A percentile compares a stretch with the other conserved stretches of the same genome.
These are phyloP conservation scores for Agrochola lota DNA, from an alignment of 2,888 invertebrate species.

Conservation along the genomic window DNA sequence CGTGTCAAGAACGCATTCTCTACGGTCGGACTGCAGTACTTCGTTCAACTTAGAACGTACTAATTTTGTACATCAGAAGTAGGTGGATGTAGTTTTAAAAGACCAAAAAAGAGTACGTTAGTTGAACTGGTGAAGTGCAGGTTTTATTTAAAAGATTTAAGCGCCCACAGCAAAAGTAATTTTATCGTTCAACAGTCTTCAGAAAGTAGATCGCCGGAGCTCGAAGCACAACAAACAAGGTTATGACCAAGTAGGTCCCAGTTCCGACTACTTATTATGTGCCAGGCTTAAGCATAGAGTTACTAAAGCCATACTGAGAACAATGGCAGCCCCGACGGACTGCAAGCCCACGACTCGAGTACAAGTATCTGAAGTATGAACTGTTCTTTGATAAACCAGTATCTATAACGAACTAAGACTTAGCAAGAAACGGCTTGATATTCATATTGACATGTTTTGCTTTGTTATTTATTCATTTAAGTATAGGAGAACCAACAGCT, in stretches of 20 bases:
- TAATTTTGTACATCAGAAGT: not conserved
- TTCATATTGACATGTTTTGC: slow-evolving; percentile 63
- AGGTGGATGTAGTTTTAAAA: not conserved
- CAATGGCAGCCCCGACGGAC: slow-evolving; percentile 72
- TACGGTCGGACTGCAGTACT: too few relatives aligned
- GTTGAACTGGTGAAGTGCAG: not conserved
- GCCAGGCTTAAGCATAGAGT: slow-evolving; percentile 68
- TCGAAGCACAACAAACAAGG: slow-evolving; percentile 49
- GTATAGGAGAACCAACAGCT: too few relatives aligned
- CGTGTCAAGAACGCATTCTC: too few relatives aligned
- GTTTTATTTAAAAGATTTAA: not conserved
- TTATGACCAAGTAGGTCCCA: slow-evolving; percentile 52
- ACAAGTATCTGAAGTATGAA: slow-evolving; percentile 64
- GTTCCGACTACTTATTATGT: slow-evolving; percentile 65
- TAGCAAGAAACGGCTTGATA: slow-evolving; percentile 56
- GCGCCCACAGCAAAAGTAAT: not conserved
- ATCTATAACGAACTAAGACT: slow-evolving; percentile 39
- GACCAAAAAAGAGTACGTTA: not conserved
- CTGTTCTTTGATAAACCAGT: slow-evolving; percentile 73
- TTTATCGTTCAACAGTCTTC: slow-evolving; percentile 3
- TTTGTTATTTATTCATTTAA: not conserved
- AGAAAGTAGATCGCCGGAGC: slow-evolving; percentile 25
- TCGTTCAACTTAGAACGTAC: not conserved
- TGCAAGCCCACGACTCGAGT: slow-evolving; percentile 66
- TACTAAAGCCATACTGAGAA: slow-evolving; percentile 76